phyloP scores from a whole-genome alignment of 2,888 invertebrate species.

The Druceiella hillmani region DNA sequence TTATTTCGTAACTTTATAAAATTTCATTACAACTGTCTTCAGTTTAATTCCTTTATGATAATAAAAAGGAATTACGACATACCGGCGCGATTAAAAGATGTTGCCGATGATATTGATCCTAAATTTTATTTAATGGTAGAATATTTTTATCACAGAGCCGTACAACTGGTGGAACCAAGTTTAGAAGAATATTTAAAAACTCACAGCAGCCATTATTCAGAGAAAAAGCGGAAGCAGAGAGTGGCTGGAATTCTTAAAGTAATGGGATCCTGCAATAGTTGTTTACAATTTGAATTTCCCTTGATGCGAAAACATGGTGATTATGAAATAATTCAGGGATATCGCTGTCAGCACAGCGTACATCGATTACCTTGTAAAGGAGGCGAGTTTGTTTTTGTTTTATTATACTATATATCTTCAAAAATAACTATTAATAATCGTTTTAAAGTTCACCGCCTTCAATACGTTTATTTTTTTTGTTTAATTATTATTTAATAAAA shows the following conservation, averaged over 20 bases:
- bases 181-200: slow-evolving; percentile 47
- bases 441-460: no score
- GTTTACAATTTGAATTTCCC: slow-evolving; percentile 63
- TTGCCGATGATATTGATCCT: slow-evolving; percentile 40
- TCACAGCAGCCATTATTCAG: slow-evolving; percentile 39
- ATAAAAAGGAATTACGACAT: slow-evolving; percentile 34
- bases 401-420: no score
- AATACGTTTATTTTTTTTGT: no score
- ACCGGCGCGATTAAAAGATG: slow-evolving; percentile 33
- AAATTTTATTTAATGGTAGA: slow-evolving; percentile 61
- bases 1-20: no score
- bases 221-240: slow-evolving; percentile 55
- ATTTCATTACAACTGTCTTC: no score
- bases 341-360: slow-evolving; percentile 69
- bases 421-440: no score
- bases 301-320: slow-evolving; percentile 63
- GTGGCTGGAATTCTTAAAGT: slow-evolving; percentile 59
- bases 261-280: slow-evolving; percentile 65
- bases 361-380: slow-evolving; percentile 68
- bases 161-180: slow-evolving; percentile 46
- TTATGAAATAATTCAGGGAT: slow-evolving; percentile 65
- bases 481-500: no score
- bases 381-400: no score
- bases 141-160: slow-evolving; percentile 62
- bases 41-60: no score